phyloP scores from a whole-genome alignment of 2,797 vertebrate species.

The Halcyon smyrnensis region DNA sequence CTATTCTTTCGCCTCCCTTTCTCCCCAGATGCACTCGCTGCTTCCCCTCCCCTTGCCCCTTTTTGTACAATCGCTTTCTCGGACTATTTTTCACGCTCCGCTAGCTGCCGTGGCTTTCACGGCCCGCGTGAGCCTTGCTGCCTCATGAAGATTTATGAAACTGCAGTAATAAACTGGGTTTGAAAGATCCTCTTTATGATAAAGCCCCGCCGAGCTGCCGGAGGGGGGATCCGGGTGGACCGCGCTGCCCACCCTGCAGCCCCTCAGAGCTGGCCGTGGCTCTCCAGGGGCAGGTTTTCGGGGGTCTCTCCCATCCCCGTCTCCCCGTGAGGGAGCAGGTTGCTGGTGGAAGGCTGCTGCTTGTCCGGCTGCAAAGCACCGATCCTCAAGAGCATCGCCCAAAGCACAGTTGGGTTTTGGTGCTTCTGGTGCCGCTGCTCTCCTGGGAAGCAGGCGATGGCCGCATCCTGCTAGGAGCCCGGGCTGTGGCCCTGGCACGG shows the following conservation, averaged over 20 bases:
- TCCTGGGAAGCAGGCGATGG: not conserved
- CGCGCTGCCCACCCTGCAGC: not conserved
- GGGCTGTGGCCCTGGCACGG: not conserved
- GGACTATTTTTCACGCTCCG: conserved; percentile 65
- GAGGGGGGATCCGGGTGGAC: not conserved
- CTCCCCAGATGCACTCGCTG: not conserved
- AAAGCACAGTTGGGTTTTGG: accelerated
- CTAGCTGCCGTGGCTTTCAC: conserved; percentile 14
- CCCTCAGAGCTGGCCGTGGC: not conserved
- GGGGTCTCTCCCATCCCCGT: not conserved
- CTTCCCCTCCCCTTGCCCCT: not conserved
- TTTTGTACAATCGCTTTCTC: conserved; percentile 27
- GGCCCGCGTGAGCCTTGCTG: conserved; percentile 29
- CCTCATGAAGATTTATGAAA: conserved; percentile 66
- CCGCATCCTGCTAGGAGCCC: conserved; percentile 11
- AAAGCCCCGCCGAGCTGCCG: not conserved
- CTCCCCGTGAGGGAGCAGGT: not conserved
- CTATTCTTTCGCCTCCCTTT: not conserved
- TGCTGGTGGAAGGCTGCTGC: not conserved
- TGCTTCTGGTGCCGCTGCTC: accelerated
- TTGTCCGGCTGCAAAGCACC: not conserved
- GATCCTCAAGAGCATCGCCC: not conserved
- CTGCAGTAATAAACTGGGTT: conserved; percentile 67
- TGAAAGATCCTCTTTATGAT: not conserved
- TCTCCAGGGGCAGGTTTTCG: not conserved